Evolutionary conservation across 2,797 vertebrate genomes (phyloP), one percentile per base, ranked within the genome.

Genomic region (Halcyon badia): DNA sequence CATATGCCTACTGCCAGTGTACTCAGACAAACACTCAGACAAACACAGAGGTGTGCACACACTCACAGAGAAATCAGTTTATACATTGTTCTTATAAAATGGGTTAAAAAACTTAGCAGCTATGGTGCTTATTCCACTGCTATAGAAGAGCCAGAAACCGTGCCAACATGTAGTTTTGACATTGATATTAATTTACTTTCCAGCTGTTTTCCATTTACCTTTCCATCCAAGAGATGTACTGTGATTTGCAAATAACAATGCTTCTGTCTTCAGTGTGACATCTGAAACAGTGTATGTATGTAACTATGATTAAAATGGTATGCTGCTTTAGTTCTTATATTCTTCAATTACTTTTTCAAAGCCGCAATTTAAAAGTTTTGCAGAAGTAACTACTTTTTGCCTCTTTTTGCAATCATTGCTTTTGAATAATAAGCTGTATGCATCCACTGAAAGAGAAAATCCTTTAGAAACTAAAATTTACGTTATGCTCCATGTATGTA

Each of bases 281-380:
- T 79, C 46, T 91, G 71, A 60, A 79, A 60, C 5, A 65, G 8
- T 18, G 15, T 48, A 42, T 51, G 15, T 65, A 62, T 69, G 5
- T 51, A 44, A 30, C 22, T 87, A 37, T 58, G 28, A 86, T 61
- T 64, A 86, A 83, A 90, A 65, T 46, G 52, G 33, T 60, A 3
- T 75, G 80, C 35, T 62, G 7, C 30, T 94, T 61, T 83, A 71
- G 44, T 65, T 87, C 35, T 46, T 11, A 3, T 77, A 70, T 78
- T 76, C 95, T 92, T 82, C 42, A 58, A 49, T 58, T 83, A 57
- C 26, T 56, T 78, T 82, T 90, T 82, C 61, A 84, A 94, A 92
- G 42, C 10, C 28, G 12, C 57, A 76, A 19, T 89, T 83, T 85
- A 76, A 44, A 97, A 83, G 7, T 61, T 77, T 82, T 73, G 13